Evolutionary conservation across 2,797 vertebrate species (phyloP).

Genomic region (Sebastes goodei): DNA sequence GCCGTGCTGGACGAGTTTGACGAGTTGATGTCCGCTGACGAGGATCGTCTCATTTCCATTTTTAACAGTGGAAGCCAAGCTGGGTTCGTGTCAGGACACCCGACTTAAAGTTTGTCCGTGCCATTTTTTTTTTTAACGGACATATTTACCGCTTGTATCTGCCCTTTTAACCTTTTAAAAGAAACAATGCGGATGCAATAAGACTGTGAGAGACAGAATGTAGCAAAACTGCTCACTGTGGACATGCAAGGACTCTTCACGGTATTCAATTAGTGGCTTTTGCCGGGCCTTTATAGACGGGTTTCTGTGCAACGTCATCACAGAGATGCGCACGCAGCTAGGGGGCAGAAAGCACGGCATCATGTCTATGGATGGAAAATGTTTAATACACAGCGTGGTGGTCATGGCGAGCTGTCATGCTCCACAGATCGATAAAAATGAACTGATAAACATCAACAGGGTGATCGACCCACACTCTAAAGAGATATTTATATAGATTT

Average conservation of each 20-base stretch:
- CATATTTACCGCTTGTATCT: slow-evolving; percentile 12
- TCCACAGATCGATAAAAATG: too few species aligned
- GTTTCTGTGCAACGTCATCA: too few species aligned
- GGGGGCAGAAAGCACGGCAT: too few species aligned
- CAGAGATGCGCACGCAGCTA: too few species aligned
- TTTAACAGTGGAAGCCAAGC: slow-evolving; percentile 63
- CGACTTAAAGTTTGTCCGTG: slow-evolving; percentile 45
- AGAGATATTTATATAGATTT: too few species aligned
- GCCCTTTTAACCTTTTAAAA: slow-evolving; percentile 14
- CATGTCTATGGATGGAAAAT: too few species aligned
- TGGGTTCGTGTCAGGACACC: slow-evolving; percentile 77
- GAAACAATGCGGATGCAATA: slow-evolving; percentile 27
- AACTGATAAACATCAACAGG: too few species aligned
- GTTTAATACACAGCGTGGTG: too few species aligned
- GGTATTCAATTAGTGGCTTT: background rate
- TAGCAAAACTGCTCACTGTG: slow-evolving; percentile 32
- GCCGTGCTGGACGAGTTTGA: slow-evolving; percentile 75
- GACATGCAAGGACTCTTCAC: slow-evolving; percentile 16
- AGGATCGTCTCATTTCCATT: slow-evolving; percentile 84
- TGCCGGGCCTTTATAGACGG: background rate
- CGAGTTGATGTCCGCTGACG: slow-evolving; percentile 76
- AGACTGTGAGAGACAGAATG: slow-evolving; percentile 30
- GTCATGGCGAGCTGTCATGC: too few species aligned
- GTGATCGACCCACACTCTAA: too few species aligned
- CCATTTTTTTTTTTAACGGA: background rate